phyloP scores from a whole-genome alignment of 2,888 invertebrate species.

The Cheilosia variabilis region DNA sequence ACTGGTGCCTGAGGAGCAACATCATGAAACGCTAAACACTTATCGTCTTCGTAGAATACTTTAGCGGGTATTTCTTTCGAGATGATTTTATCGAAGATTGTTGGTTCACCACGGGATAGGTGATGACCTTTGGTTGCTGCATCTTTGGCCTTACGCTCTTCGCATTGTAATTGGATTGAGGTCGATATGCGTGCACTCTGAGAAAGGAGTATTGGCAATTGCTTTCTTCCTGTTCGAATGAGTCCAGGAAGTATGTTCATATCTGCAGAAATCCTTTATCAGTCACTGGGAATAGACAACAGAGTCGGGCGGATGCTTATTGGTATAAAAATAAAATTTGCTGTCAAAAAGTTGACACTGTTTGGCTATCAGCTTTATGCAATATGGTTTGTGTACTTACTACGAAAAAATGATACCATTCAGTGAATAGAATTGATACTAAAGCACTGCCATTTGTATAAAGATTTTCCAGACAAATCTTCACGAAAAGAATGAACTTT shows the following conservation, averaged over 20 bases:
- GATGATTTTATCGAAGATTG: slow-evolving; percentile 89
- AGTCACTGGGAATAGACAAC: not conserved
- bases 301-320: not conserved
- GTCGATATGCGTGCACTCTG: slow-evolving; percentile 30
- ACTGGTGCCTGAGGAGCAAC: slow-evolving; percentile 91
- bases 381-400: no score
- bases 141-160: slow-evolving; percentile 65
- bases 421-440: no score
- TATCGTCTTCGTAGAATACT: slow-evolving; percentile 92
- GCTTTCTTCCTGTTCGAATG: not conserved
- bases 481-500: no score
- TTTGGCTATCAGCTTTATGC: no score
- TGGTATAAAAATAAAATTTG: slow-evolving; percentile 3
- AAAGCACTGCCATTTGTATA: no score
- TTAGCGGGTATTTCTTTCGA: slow-evolving; percentile 91
- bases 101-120: slow-evolving; percentile 44
- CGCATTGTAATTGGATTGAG: slow-evolving; percentile 22
- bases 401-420: no score
- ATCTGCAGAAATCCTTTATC: not conserved
- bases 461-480: no score
- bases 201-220: not conserved
- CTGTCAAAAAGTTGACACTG: no score
- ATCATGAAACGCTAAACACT: slow-evolving; percentile 92
- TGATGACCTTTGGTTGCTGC: slow-evolving; percentile 56
- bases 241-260: slow-evolving; percentile 38